A percentile compares a stretch with the other conserved stretches of the same genome.
These are phyloP conservation scores for Numida meleagris DNA, from an alignment of 2,113 vertebrate species.

Conservation along the genomic window DNA sequence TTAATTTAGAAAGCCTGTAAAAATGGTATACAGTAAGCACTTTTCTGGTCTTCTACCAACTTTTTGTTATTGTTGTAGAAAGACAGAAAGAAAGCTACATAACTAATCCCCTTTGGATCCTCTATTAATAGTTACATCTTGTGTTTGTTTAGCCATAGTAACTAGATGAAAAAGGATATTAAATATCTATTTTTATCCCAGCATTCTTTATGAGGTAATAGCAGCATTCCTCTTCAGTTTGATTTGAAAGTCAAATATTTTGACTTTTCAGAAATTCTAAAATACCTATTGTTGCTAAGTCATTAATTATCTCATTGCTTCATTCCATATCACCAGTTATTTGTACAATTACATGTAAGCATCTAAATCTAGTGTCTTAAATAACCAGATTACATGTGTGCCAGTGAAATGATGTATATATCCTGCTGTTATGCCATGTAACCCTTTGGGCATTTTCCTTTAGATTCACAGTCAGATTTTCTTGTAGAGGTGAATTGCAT, in stretches of 20 bases:
- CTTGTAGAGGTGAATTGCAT: conserved; percentile 51
- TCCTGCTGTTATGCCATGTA: conserved; percentile 12
- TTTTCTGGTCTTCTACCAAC: conserved; percentile 28
- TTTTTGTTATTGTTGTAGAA: conserved; percentile 2
- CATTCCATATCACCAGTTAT: background rate
- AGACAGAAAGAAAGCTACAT: background rate
- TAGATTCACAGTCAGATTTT: conserved; percentile 36
- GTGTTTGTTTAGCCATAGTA: background rate
- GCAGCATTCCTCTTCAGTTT: background rate
- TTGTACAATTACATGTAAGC: background rate
- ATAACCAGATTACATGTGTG: conserved; percentile 21
- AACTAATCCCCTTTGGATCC: background rate
- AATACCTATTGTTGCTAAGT: background rate
- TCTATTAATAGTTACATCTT: background rate
- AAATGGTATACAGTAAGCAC: conserved; percentile 32
- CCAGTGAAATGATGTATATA: conserved; percentile 15
- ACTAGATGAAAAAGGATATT: background rate
- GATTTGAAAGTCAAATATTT: background rate
- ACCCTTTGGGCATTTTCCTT: conserved; percentile 72
- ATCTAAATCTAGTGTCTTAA: background rate
- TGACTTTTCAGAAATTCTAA: background rate
- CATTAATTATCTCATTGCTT: background rate
- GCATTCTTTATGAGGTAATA: background rate
- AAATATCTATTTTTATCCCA: background rate
- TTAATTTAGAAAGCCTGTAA: conserved; percentile 60